Evolutionary conservation across 2,888 invertebrate species (phyloP).

Genomic region (Lymantria monacha): DNA sequence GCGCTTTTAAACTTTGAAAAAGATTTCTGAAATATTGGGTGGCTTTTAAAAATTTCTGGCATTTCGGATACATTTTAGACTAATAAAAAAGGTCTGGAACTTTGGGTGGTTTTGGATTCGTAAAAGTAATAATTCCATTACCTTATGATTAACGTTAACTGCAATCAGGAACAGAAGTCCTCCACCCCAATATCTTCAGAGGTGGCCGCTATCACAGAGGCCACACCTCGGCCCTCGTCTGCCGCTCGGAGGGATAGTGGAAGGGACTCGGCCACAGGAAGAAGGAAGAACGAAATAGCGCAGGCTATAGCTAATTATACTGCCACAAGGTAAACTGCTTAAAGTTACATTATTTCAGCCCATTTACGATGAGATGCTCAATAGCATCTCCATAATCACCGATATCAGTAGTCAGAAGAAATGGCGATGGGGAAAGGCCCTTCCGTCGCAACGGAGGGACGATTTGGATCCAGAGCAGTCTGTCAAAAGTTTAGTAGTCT

Average conservation of each 20-base stretch:
- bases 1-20: no score
- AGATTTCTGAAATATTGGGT: no score
- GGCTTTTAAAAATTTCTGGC: no score
- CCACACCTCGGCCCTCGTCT: slow-evolving; percentile 22
- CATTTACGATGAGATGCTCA: not conserved
- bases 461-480: no score
- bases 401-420: slow-evolving; percentile 8
- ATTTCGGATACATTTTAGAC: no score
- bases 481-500: no score
- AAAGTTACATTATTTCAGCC: no score
- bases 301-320: slow-evolving; percentile 96
- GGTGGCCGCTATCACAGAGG: slow-evolving; percentile 67
- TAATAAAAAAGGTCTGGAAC: no score
- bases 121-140: no score
- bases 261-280: slow-evolving; percentile 61
- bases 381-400: not conserved
- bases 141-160: no score
- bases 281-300: slow-evolving; percentile 94
- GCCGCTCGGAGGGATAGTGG: slow-evolving; percentile 6
- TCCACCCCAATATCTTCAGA: slow-evolving; percentile 72
- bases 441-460: no score
- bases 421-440: slow-evolving; percentile 46
- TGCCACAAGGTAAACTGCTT: slow-evolving; percentile 87
- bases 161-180: slow-evolving; percentile 54
- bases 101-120: no score